These are phyloP conservation scores for Agrotis ipsilon DNA, from an alignment of 2,888 invertebrate species.

Conservation along the genomic window DNA sequence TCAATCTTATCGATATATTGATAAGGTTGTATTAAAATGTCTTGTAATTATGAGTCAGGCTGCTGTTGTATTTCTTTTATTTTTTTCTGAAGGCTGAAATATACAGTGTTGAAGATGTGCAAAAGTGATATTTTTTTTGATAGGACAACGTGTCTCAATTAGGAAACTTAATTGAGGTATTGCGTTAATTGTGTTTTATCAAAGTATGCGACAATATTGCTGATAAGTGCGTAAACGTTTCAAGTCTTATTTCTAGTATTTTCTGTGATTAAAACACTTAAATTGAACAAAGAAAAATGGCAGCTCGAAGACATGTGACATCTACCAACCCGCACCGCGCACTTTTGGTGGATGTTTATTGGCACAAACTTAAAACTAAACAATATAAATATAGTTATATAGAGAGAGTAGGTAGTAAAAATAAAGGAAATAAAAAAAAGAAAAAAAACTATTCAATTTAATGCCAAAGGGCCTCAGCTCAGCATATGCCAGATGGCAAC, in stretches of 20 bases:
- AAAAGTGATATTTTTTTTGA: background rate
- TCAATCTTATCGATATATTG: constrained; percentile 42
- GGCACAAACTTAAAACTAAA: too few species aligned
- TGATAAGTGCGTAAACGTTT: background rate
- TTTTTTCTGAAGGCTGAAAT: background rate
- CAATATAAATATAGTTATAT: too few species aligned
- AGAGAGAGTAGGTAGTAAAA: too few species aligned
- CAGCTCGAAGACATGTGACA: too few species aligned
- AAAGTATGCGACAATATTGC: background rate
- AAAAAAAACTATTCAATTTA: too few species aligned
- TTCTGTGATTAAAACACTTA: background rate
- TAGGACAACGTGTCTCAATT: background rate
- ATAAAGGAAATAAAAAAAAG: too few species aligned
- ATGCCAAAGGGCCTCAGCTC: too few species aligned
- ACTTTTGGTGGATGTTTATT: too few species aligned
- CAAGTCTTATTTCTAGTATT: background rate
- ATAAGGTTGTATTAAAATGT: constrained; percentile 41
- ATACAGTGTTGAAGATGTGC: background rate
- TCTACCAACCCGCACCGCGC: too few species aligned
- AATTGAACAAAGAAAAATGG: background rate
- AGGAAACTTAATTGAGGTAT: background rate
- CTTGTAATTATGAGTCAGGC: constrained; percentile 37
- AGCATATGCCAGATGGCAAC: too few species aligned
- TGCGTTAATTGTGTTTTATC: background rate
- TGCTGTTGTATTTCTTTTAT: constrained; percentile 5